A percentile compares a stretch with the other conserved stretches of the same genome.
phyloP scores from a whole-genome alignment of 2,113 vertebrate genomes.

The Cynocephalus volans region DNA sequence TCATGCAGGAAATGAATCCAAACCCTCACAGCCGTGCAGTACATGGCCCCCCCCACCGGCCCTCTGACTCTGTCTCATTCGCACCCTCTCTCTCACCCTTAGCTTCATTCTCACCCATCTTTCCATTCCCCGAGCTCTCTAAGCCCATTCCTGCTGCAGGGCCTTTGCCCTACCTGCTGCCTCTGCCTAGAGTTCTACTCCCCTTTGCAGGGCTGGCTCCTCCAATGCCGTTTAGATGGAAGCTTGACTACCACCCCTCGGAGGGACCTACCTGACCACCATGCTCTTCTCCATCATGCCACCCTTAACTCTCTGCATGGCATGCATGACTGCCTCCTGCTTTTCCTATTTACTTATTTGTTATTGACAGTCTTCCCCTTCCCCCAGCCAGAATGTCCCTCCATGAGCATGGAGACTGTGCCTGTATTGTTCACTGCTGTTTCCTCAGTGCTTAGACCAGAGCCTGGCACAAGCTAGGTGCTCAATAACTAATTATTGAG shows the following conservation, averaged over 20 bases:
- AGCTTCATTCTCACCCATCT: background rate
- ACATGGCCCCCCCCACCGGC: background rate
- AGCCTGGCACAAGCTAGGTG: background rate
- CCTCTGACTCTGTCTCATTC: background rate
- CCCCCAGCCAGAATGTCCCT: background rate
- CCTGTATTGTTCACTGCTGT: no score
- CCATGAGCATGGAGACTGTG: background rate
- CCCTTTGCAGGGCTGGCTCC: background rate
- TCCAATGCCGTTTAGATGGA: background rate
- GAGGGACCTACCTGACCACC: background rate
- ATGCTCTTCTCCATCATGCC: background rate
- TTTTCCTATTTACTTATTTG: background rate
- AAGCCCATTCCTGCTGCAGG: background rate
- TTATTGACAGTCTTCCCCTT: background rate
- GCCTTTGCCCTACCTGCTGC: background rate
- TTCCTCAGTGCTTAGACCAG: background rate
- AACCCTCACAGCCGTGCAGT: no score
- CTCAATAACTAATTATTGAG: background rate
- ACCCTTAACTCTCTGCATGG: background rate
- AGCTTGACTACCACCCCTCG: background rate
- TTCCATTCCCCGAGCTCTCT: background rate
- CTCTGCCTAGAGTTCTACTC: background rate
- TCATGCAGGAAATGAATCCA: background rate
- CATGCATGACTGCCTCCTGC: background rate
- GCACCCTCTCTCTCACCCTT: rapidly evolving